A percentile compares a stretch with the other conserved stretches of the same genome.
phyloP scores from a whole-genome alignment of 2,888 invertebrate genomes.

The Corythucha ciliata region DNA sequence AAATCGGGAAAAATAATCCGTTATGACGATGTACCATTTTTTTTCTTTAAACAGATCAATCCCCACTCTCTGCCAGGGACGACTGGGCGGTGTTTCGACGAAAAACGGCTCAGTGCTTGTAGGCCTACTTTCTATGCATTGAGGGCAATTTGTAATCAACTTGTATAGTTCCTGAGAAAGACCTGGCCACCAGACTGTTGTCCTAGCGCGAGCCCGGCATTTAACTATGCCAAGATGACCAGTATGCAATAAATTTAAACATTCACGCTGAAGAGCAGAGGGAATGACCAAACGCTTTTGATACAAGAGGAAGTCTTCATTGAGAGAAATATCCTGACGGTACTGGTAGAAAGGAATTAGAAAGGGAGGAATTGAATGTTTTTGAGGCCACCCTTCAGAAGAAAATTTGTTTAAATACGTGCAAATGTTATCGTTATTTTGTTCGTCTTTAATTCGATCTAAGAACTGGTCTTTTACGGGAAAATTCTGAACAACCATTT shows the following conservation, averaged over 20 bases:
- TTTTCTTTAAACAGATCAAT: conserved; percentile 14
- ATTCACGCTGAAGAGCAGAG: neutral
- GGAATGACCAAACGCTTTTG: conserved; percentile 6
- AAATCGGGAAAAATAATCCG: conserved; percentile 17
- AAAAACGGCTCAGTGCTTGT: conserved; percentile 19
- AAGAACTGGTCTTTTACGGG: too few relatives aligned
- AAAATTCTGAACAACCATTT: too few relatives aligned
- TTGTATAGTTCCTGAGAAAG: conserved; percentile 15
- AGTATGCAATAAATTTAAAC: conserved; percentile 9
- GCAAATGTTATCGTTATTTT: too few relatives aligned
- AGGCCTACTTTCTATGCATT: conserved; percentile 16
- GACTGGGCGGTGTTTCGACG: conserved; percentile 5
- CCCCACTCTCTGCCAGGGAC: conserved; percentile 16
- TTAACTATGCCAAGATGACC: conserved; percentile 18
- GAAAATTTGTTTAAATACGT: too few relatives aligned
- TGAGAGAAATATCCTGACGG: neutral
- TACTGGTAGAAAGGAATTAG: too few relatives aligned
- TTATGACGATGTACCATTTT: conserved; percentile 13
- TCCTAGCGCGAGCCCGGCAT: conserved; percentile 1
- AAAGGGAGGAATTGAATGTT: too few relatives aligned
- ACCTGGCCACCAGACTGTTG: conserved; percentile 22
- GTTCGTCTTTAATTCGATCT: too few relatives aligned
- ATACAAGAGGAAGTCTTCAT: conserved; percentile 1
- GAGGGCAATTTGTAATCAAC: conserved; percentile 6
- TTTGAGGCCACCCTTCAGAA: too few relatives aligned